These are phyloP conservation scores for Choristoneura rosaceana DNA, from an alignment of 2,888 invertebrate genomes.

Conservation along the genomic window DNA sequence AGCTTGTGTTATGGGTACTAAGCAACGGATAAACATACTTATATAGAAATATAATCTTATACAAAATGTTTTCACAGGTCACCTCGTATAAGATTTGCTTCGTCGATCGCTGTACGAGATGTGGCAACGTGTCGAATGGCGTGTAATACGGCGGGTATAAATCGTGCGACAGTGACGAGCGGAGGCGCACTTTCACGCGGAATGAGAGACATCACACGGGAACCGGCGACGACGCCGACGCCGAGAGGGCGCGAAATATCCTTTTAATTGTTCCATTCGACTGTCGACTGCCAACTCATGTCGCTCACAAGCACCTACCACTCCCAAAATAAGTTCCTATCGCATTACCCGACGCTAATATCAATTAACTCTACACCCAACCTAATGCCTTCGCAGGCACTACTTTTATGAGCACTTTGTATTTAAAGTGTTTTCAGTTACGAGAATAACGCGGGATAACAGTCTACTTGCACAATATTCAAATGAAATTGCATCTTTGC, in stretches of 20 bases:
- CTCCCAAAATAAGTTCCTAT: constrained; percentile 33
- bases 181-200: constrained; percentile 73
- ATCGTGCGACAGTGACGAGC: constrained; percentile 80
- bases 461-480: constrained; percentile 83
- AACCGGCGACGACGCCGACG: constrained; percentile 46
- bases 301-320: constrained; percentile 40
- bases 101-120: constrained; percentile 55
- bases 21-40: no score
- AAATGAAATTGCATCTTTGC: constrained; percentile 86
- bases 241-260: constrained; percentile 44
- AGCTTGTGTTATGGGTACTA: no score
- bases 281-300: constrained; percentile 36
- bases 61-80: neutral
- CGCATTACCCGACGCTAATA: constrained; percentile 47
- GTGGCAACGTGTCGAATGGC: constrained; percentile 81
- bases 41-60: neutral
- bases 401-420: constrained; percentile 78
- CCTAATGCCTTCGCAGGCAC: constrained; percentile 59
- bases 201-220: constrained; percentile 74
- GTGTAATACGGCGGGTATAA: constrained; percentile 82
- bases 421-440: constrained; percentile 76
- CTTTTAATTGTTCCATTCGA: constrained; percentile 47
- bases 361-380: constrained; percentile 65
- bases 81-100: constrained; percentile 46
- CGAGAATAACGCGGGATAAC: constrained; percentile 74